Base-by-base conservation (phyloP, 2,888 invertebrate genomes). In the Petrophora chlorosata region DNA sequence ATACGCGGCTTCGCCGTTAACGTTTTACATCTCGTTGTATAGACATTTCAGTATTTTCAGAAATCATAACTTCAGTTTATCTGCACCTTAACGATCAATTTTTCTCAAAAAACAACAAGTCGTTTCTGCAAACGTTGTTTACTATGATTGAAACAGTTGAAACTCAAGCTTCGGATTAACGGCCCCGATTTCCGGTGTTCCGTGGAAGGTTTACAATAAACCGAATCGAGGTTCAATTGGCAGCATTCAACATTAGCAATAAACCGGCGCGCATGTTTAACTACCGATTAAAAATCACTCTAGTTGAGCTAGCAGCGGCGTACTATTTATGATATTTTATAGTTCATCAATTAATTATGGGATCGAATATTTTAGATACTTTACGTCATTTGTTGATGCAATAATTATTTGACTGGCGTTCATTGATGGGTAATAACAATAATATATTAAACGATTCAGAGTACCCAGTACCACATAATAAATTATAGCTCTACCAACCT, bases 241-340 rank as follows among this genome's bases (percentile, higher is more conserved):
- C 55, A 59, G 59, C 59, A 41, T 56, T 59, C 52, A 45, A 57
- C 46, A 53, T 49, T 41, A 53, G 53, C 51, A 60, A 71, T 73
- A 73, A 74, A 69, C 55, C 54, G 50, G 38, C 54, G 59, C 46
- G 55, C 61, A 62, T 49, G 55, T 73, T 76, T 78, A 70, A 75
- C 66, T 71, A 65, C 53, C 76, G 70, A 76, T 76, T 75, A 73
- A 76, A 76, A 69, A 70, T 71, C 74, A 70, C 74, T 74, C 66
- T 56, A 61, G 61, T 55, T 49, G 55, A 57, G 39, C 61, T 62
- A 66, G 61, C 60, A n/a, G n/a, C n/a, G n/a, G 5, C 25, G 62
- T 59, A 67, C 61, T 70, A 69, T 74, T 55, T 61, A 56, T 59
- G 56, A 56, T 53, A 60, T 63, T 77, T 78, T 76, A 77, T 72